Conservation (phyloP, 1,140 invertebrate species). For the Popillia japonica region DNA sequence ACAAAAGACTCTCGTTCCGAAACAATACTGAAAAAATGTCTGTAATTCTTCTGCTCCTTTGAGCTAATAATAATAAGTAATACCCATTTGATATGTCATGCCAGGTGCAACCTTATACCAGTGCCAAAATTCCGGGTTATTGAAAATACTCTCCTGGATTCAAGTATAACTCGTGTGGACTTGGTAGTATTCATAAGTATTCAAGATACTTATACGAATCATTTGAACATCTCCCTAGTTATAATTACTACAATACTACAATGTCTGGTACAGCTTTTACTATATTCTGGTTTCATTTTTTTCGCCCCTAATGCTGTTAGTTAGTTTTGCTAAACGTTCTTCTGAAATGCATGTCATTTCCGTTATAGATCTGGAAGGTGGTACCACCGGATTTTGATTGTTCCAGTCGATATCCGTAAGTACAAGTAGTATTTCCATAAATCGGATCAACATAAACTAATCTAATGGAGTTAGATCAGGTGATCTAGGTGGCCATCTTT, state of each 20-base stretch:
- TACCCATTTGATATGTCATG: slow-evolving; percentile 55
- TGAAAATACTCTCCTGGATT: slow-evolving; percentile 54
- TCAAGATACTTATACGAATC: slow-evolving; percentile 57
- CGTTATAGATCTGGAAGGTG: slow-evolving; percentile 48
- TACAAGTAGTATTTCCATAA: slow-evolving; percentile 23
- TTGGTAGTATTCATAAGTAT: slow-evolving; percentile 58
- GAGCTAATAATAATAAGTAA: slow-evolving; percentile 59
- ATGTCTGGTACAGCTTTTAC: slow-evolving; percentile 58
- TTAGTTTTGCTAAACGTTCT: slow-evolving; percentile 51
- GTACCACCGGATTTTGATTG: slow-evolving; percentile 41
- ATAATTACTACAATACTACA: slow-evolving; percentile 62
- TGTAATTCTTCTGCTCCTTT: slow-evolving; percentile 57
- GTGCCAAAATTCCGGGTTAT: slow-evolving; percentile 52
- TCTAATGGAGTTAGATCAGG: no score
- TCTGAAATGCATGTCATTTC: slow-evolving; percentile 51
- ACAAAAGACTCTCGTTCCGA: slow-evolving; percentile 54
- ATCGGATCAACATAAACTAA: no score
- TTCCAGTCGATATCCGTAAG: slow-evolving; percentile 5
- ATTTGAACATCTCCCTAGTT: slow-evolving; percentile 53
- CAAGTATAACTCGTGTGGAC: slow-evolving; percentile 50
- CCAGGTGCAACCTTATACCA: slow-evolving; percentile 59
- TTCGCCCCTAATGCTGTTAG: slow-evolving; percentile 43
- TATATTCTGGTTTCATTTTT: slow-evolving; percentile 42
- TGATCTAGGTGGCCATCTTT: no score
- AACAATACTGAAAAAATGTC: slow-evolving; percentile 54